Evolutionary conservation across 2,888 invertebrate genomes (phyloP).

Genomic region (Tenthredo notha): DNA sequence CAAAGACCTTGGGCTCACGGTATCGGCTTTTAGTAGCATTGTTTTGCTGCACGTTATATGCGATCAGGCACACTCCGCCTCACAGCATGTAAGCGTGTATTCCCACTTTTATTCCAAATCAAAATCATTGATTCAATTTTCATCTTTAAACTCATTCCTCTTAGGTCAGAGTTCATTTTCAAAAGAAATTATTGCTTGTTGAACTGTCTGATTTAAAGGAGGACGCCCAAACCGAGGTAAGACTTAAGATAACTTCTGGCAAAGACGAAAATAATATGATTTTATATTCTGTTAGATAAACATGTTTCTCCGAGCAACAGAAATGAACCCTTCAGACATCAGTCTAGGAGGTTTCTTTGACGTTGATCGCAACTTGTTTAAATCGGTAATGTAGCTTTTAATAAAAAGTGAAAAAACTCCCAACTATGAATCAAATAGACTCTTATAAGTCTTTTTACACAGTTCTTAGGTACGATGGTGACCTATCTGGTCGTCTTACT

Average conservation of each 20-base stretch:
- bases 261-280: neutral
- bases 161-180: conserved; percentile 85
- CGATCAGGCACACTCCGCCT: conserved; percentile 87
- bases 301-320: conserved; percentile 88
- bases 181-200: conserved; percentile 87
- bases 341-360: conserved; percentile 88
- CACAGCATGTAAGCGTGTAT: conserved; percentile 82
- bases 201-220: conserved; percentile 89
- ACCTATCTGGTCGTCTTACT: conserved; percentile 87
- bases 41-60: conserved; percentile 86
- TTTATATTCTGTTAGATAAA: conserved; percentile 79
- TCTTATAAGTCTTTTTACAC: conserved; percentile 65
- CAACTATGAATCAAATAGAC: neutral
- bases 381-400: conserved; percentile 81
- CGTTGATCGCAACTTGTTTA: conserved; percentile 86
- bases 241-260: neutral
- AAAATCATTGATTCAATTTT: neutral
- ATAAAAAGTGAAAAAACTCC: conserved; percentile 11
- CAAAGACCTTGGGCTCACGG: conserved; percentile 85
- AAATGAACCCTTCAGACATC: conserved; percentile 88
- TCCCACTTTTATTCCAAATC: neutral
- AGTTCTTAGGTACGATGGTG: conserved; percentile 88
- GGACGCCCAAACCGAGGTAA: conserved; percentile 85
- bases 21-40: conserved; percentile 85
- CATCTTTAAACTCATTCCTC: conserved; percentile 5